phyloP scores from a whole-genome alignment of 1,140 invertebrate species.

The Leptoteleia sp. region DNA sequence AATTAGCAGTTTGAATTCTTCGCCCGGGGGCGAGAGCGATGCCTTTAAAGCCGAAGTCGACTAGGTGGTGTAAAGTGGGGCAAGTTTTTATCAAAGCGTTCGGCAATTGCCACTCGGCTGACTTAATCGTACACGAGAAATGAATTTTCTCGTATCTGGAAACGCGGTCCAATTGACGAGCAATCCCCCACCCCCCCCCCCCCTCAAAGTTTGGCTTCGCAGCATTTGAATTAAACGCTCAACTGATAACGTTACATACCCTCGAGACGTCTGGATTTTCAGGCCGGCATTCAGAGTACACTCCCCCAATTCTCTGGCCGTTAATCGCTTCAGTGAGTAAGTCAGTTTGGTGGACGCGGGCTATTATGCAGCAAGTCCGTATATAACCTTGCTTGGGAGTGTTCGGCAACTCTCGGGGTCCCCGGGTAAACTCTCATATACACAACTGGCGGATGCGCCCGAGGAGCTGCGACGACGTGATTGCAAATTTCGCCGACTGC shows the following conservation, averaged over 20 bases:
- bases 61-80: constrained; percentile 5
- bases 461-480: constrained; percentile 68
- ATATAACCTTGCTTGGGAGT: too few species aligned
- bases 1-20: too few species aligned
- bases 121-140: constrained; percentile 33
- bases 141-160: constrained; percentile 39
- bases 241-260: constrained; percentile 58
- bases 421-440: constrained; percentile 69
- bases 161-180: constrained; percentile 45
- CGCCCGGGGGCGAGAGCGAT: too few species aligned
- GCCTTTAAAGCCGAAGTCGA: too few species aligned
- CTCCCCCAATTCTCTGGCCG: too few species aligned
- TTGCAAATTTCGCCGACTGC: constrained; percentile 72
- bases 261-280: too few species aligned
- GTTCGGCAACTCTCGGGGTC: constrained; percentile 71
- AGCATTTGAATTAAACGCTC: constrained; percentile 58
- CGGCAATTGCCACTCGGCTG: constrained; percentile 1
- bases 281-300: too few species aligned
- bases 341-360: too few species aligned
- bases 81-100: constrained; percentile 9
- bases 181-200: too few species aligned
- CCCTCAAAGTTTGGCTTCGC: constrained; percentile 38
- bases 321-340: too few species aligned
- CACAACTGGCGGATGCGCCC: constrained; percentile 44
- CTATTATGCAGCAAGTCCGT: constrained; percentile 73